Base-by-base conservation (phyloP, 23 tunicate species). In the Ciona savignyi region DNA sequence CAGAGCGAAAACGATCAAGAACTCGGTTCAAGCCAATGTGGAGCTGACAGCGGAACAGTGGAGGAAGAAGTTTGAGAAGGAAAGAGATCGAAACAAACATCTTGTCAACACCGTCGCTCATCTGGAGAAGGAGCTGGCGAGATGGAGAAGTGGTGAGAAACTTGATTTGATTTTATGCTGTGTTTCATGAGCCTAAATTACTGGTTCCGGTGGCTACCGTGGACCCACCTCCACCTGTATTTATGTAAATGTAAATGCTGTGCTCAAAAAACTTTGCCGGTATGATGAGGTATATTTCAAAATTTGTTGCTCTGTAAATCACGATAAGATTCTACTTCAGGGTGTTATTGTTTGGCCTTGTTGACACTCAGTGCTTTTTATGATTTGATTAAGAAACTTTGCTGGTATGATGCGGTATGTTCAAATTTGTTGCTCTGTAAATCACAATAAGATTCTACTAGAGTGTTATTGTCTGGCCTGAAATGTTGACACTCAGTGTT, bases 1-100 rank as follows among this genome's bases (percentile, higher is more conserved):
- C 67, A 85, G 99, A 71, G 99, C 99, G 23, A 95, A 95, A 67
- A 95, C 99, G 0, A 95, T 95, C 60, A 95, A 95, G 72, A 95
- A 95, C 51, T 95, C 99, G 3, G 99, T 95, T 29, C 96, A 88
- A 74, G 99, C 99, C 3, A 95, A 95, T 64, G 99, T 95, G 24
- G 99, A 95, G 62, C 78, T 95, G 25, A 95, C 99, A 3, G 99
- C 99, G 1, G 99, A 95, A 28, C 99, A 95, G 64, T 95, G 99
- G 99, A 74, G 96, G 29, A 88, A 90, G 77, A 95, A 95, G 80
- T 95, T 82, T 51, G 99, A 95, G 67, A 95, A 84, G 51, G 99
- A 95, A 73, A 72, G 91, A 67, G 99, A 88, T 30, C 83, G 83
- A 66, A 80, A 74, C 67, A 95, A 95, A 63, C 87, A 72, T 20